Percentiles rank a stretch among this genome's conserved stretches.
Evolutionary conservation across 2,888 invertebrate species (phyloP).

Genomic region (Drosophila hamatofila): DNA sequence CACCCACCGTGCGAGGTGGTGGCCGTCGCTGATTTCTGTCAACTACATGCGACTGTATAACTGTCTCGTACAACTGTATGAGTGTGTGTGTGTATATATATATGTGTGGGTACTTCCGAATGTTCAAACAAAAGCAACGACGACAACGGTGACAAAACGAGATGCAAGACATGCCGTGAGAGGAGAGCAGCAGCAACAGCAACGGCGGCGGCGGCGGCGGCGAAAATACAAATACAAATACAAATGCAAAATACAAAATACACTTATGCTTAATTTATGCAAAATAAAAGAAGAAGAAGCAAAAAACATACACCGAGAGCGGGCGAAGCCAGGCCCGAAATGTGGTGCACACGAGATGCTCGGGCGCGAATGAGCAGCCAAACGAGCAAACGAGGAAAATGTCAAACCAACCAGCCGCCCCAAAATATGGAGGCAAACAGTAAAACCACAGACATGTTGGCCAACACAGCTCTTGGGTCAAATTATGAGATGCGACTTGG

Average conservation of each 20-base stretch:
- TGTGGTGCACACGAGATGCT: slow-evolving; percentile 68
- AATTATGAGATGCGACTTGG: slow-evolving; percentile 61
- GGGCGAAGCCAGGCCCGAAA: slow-evolving; percentile 55
- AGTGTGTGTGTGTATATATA: slow-evolving; percentile 25
- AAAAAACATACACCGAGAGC: slow-evolving; percentile 60
- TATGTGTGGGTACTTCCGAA: slow-evolving; percentile 59
- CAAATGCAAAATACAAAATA: slow-evolving; percentile 63
- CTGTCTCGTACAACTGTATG: slow-evolving; percentile 32
- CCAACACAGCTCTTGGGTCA: slow-evolving; percentile 65
- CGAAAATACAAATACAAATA: slow-evolving; percentile 59
- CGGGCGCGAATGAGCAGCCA: slow-evolving; percentile 73
- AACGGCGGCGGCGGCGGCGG: slow-evolving; percentile 1
- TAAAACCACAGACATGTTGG: slow-evolving; percentile 64
- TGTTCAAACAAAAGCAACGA: slow-evolving; percentile 68
- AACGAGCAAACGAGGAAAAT: slow-evolving; percentile 74
- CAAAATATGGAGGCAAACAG: slow-evolving; percentile 54
- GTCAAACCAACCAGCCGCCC: slow-evolving; percentile 70
- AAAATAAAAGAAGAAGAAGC: slow-evolving; percentile 74
- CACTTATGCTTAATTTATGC: slow-evolving; percentile 81
- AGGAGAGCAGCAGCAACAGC: slow-evolving; percentile 19
- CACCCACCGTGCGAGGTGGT: slow-evolving; percentile 51
- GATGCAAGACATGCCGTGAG: slow-evolving; percentile 38
- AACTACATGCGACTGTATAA: slow-evolving; percentile 47
- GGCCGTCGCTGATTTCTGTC: slow-evolving; percentile 50
- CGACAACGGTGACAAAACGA: slow-evolving; percentile 53